phyloP scores from a whole-genome alignment of 2,797 vertebrate species.

The Falco berigora region DNA sequence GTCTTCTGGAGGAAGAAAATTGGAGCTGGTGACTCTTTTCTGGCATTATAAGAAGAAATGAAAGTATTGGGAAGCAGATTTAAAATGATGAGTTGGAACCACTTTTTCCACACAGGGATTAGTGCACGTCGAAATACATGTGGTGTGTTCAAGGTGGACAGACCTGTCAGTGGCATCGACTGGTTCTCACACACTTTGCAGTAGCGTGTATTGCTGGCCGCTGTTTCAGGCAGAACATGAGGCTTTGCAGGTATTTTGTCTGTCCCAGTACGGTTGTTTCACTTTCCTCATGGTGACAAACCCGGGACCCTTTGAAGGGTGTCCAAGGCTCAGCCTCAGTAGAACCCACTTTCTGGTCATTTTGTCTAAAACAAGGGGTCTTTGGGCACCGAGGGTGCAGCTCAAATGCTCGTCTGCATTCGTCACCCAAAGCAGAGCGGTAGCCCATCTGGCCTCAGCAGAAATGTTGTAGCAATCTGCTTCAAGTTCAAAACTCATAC shows the following conservation, averaged over 20 bases:
- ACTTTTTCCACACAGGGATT: not conserved
- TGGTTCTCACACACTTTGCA: not conserved
- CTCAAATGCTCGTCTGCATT: not conserved
- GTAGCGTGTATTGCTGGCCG: accelerated
- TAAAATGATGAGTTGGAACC: not conserved
- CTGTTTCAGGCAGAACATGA: not conserved
- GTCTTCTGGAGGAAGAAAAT: not conserved
- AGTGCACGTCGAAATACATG: accelerated
- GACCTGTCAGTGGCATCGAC: not conserved
- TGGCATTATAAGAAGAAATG: not conserved
- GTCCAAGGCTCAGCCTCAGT: not conserved
- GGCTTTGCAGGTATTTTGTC: too few species aligned
- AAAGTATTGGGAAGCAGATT: not conserved
- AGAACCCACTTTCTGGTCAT: not conserved
- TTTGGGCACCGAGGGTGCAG: not conserved
- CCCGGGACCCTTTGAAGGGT: not conserved
- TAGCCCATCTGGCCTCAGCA: not conserved
- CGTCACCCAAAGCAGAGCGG: not conserved
- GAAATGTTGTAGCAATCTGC: not conserved
- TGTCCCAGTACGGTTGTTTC: not conserved
- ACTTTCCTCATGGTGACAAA: not conserved
- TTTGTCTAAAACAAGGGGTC: not conserved
- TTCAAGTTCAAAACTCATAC: not conserved
- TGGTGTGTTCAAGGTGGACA: not conserved
- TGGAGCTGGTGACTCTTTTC: not conserved